Conservation (phyloP, 1,140 invertebrate genomes). For the Zaprionus ornatus region DNA sequence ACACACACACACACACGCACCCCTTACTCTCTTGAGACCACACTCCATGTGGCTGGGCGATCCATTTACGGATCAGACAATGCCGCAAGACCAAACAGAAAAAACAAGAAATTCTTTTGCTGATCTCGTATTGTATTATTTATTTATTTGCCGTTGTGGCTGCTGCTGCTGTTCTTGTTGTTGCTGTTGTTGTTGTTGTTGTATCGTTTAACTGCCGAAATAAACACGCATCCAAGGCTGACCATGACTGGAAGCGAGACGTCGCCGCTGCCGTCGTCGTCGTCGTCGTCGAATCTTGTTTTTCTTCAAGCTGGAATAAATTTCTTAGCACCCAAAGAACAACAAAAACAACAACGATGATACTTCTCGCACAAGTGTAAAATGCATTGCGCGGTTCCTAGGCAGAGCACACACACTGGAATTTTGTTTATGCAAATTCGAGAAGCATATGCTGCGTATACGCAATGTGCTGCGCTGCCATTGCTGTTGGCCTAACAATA, state of each 20-base stretch:
- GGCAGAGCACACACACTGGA: slow-evolving; percentile 33
- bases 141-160: slow-evolving; percentile 55
- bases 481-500: slow-evolving; percentile 25
- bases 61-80: slow-evolving; percentile 68
- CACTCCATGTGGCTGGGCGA: slow-evolving; percentile 16
- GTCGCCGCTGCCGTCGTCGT: slow-evolving; percentile 25
- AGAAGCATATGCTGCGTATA: slow-evolving; percentile 66
- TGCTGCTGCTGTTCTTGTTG: neutral
- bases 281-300: slow-evolving; percentile 10
- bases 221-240: slow-evolving; percentile 59
- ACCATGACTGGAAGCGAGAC: slow-evolving; percentile 19
- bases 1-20: slow-evolving; percentile 13
- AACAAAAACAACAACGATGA: neutral
- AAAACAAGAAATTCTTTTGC: slow-evolving; percentile 67
- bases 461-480: slow-evolving; percentile 34
- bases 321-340: slow-evolving; percentile 68
- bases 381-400: slow-evolving; percentile 33
- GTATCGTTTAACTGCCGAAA: slow-evolving; percentile 67
- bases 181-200: slow-evolving; percentile 25
- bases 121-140: slow-evolving; percentile 58
- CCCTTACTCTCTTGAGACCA: neutral
- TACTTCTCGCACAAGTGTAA: slow-evolving; percentile 55
- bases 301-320: slow-evolving; percentile 63
- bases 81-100: slow-evolving; percentile 55
- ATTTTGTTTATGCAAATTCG: slow-evolving; percentile 76